Percentiles rank a stretch among this genome's conserved stretches.
These are phyloP conservation scores for Sebastes alutus DNA, from an alignment of 2,797 vertebrate genomes.

Conservation along the genomic window DNA sequence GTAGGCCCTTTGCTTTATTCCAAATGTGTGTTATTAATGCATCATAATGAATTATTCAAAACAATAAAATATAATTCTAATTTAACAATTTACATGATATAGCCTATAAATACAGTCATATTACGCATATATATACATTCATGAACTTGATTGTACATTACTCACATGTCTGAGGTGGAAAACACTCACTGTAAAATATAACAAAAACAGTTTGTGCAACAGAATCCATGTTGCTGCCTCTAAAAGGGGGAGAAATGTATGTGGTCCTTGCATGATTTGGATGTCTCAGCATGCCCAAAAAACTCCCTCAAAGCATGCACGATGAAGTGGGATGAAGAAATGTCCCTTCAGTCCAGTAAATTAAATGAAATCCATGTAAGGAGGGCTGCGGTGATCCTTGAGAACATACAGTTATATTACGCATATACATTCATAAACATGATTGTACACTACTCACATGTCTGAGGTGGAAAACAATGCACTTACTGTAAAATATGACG, in stretches of 20 bases:
- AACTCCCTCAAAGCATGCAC: neutral
- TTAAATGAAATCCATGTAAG: neutral
- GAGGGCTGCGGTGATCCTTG: neutral
- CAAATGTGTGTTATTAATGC: neutral
- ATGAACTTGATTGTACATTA: neutral
- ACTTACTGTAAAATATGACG: neutral
- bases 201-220: neutral
- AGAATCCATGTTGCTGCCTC: neutral
- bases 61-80: constrained; percentile 29
- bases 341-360: neutral
- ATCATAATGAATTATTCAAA: neutral
- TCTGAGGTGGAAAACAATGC: neutral
- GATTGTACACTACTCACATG: neutral
- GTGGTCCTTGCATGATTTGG: neutral
- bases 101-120: neutral
- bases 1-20: constrained; percentile 36
- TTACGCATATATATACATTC: constrained; percentile 28
- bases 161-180: neutral
- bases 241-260: neutral
- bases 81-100: neutral
- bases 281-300: constrained; percentile 7
- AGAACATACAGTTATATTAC: neutral
- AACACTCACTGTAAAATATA: neutral
- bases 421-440: constrained; percentile 19
- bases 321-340: neutral